These are phyloP conservation scores for Acanthaster planci DNA, from an alignment of 35 echinoderm and acorn worm species.

Conservation along the genomic window DNA sequence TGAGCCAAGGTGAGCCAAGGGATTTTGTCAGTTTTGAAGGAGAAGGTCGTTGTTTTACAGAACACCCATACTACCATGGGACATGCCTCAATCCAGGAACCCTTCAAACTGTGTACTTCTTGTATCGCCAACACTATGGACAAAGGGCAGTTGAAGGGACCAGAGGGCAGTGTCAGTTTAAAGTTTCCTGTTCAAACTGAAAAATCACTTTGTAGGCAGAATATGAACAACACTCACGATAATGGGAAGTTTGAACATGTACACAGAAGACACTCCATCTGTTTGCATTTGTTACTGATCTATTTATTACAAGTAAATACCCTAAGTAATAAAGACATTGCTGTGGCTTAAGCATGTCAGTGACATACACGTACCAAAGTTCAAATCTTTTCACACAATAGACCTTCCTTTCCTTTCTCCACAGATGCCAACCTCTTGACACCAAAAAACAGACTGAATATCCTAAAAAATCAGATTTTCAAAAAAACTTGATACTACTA, in stretches of 20 bases:
- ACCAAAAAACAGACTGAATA: no score
- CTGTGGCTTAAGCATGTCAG: background rate
- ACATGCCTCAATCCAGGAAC: conserved; percentile 7
- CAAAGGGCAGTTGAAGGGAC: conserved; percentile 2
- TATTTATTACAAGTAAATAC: conserved; percentile 5
- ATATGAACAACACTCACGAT: no score
- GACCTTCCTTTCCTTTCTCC: conserved; percentile 6
- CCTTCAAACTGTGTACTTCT: background rate
- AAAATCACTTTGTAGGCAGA: background rate
- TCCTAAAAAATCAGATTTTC: no score
- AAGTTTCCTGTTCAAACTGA: background rate
- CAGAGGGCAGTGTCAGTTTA: background rate
- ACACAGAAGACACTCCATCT: conserved; percentile 5
- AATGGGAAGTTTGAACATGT: background rate
- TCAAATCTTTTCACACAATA: conserved; percentile 7
- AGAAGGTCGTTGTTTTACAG: conserved; percentile 7
- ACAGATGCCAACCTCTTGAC: no score
- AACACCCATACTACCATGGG: background rate
- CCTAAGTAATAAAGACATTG: background rate
- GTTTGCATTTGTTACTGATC: background rate
- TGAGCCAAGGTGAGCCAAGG: background rate
- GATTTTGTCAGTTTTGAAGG: background rate
- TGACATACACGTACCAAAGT: background rate
- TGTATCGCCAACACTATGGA: background rate
- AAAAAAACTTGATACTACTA: no score